Conservation (phyloP, 2,888 invertebrate species). For the Branchellion lobata region DNA sequence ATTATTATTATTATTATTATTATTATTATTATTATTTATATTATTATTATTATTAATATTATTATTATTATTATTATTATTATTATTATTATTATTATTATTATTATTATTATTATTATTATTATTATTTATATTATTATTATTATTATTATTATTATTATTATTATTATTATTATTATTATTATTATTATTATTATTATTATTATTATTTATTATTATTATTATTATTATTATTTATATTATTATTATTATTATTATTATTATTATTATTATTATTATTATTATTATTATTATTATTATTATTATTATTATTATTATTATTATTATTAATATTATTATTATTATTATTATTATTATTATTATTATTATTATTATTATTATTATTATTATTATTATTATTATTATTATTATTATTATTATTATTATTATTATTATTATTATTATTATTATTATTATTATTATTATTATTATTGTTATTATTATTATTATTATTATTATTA, state of each 20-base stretch:
- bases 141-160: slow-evolving; percentile 12
- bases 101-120: background rate
- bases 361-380: slow-evolving; percentile 15
- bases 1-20: background rate
- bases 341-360: slow-evolving; percentile 18
- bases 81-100: background rate
- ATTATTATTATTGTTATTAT: background rate
- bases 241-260: background rate
- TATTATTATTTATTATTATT: background rate
- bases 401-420: background rate
- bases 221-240: background rate
- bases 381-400: background rate
- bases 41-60: background rate
- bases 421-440: background rate
- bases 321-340: slow-evolving; percentile 4
- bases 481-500: too few species aligned
- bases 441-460: background rate
- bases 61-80: background rate
- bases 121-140: background rate
- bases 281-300: slow-evolving; percentile 6
- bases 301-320: background rate
- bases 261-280: slow-evolving; percentile 9
- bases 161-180: background rate
- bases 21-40: background rate
- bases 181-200: slow-evolving; percentile 22